Percentiles rank a stretch among this genome's conserved stretches.
These are phyloP conservation scores for Acleris sparsana DNA, from an alignment of 2,888 invertebrate genomes.

Conservation along the genomic window DNA sequence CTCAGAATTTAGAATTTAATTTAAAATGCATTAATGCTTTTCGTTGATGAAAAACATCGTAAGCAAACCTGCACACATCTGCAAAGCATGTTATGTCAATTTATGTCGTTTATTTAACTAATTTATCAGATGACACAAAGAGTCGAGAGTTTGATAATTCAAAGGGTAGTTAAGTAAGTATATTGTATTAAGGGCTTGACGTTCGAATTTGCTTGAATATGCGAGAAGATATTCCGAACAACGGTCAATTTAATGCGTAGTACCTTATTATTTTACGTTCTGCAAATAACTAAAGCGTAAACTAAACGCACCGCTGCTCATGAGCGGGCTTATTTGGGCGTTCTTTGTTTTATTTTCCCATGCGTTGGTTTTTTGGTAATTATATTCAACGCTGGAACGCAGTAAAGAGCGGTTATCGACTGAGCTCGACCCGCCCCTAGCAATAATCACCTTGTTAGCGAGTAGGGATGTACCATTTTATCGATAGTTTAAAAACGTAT, in stretches of 20 bases:
- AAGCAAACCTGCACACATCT: too few species aligned
- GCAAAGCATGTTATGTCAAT: too few species aligned
- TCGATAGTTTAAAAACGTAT: slow-evolving; percentile 39
- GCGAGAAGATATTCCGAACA: background rate
- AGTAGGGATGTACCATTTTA: slow-evolving; percentile 42
- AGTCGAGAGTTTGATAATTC: too few species aligned
- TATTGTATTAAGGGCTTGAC: too few species aligned
- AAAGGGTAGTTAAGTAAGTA: too few species aligned
- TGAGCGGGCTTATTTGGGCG: slow-evolving; percentile 25
- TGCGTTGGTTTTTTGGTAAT: slow-evolving; percentile 64
- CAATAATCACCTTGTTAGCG: slow-evolving; percentile 70
- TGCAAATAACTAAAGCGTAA: slow-evolving; percentile 28
- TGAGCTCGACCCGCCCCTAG: slow-evolving; percentile 61
- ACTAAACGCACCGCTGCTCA: slow-evolving; percentile 31
- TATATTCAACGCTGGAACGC: slow-evolving; percentile 59
- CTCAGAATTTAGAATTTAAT: too few species aligned
- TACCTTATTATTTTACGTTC: slow-evolving; percentile 28
- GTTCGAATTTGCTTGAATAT: background rate
- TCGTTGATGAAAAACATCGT: too few species aligned
- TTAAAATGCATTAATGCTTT: too few species aligned
- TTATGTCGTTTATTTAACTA: too few species aligned
- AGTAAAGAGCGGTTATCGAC: slow-evolving; percentile 64
- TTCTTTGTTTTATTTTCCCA: slow-evolving; percentile 49
- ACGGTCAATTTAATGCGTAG: slow-evolving; percentile 19
- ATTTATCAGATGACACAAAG: too few species aligned